These are phyloP conservation scores for Pristionchus japonicus DNA, from an alignment of 2,888 invertebrate genomes.

Conservation along the genomic window DNA sequence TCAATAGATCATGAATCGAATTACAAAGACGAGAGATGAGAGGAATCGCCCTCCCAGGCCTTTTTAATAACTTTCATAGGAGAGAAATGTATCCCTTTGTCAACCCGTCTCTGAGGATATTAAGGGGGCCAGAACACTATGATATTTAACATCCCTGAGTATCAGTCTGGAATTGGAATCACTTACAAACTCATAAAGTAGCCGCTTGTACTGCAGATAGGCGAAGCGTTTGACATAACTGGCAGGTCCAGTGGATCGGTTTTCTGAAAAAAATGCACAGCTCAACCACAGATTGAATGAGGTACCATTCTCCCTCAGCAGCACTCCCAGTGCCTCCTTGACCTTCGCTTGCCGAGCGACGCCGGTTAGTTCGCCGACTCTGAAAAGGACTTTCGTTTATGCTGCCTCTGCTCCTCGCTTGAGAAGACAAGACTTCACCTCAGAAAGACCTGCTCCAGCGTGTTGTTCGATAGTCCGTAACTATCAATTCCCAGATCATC, in stretches of 20 bases:
- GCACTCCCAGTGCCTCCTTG: not conserved
- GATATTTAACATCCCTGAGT: no score
- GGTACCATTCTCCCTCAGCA: slow-evolving; percentile 12
- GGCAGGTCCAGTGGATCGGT: not conserved
- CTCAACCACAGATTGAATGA: not conserved
- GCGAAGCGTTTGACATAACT: not conserved
- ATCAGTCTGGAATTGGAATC: no score
- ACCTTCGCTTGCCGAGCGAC: not conserved
- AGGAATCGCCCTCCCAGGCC: no score
- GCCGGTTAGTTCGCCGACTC: slow-evolving; percentile 36
- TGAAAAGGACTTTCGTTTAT: not conserved
- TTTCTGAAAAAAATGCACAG: not conserved
- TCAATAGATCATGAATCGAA: no score
- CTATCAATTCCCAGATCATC: slow-evolving; percentile 52
- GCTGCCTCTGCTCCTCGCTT: no score
- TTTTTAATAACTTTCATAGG: no score
- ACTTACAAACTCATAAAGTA: not conserved
- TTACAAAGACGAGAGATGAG: no score
- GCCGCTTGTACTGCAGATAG: slow-evolving; percentile 12
- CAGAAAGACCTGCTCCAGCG: slow-evolving; percentile 71
- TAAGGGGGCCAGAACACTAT: no score
- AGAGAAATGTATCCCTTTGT: no score
- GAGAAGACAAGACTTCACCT: slow-evolving; percentile 4
- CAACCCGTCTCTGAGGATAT: no score
- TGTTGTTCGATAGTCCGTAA: slow-evolving; percentile 69